Base-by-base conservation (phyloP, 2,797 vertebrate species). In the Aselliscus stoliczkanus region DNA sequence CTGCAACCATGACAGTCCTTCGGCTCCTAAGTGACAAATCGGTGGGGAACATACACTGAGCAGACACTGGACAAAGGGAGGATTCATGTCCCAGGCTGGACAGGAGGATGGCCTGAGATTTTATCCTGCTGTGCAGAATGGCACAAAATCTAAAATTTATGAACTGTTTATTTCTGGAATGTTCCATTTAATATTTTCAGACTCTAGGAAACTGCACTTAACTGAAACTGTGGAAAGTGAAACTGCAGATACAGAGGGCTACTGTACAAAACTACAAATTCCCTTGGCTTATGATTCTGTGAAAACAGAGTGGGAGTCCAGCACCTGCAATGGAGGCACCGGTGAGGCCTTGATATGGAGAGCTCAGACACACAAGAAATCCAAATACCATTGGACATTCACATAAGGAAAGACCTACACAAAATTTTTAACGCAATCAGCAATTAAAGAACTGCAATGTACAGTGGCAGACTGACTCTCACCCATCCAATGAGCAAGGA, bases 261-360 rank as follows among this genome's bases (percentile, higher is more conserved):
- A 23, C 75, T 0, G 14, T 9, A 4, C 39, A 0, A 0, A 14
- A n/a, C 1, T 0, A 44, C 13, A 5, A 44, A 2, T 20, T 18
- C 39, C 47, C 76, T 8, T 2, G 2, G 34, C 29, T n/a, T 17
- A 2, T 0, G 39, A 64, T 2, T 27, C 37, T 34, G n/a, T 4
- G 10, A 4, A 8, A 4, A 65, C 31, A 2, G 13, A 47, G 37
- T 0, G n/a, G 27, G 87, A 42, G 12, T 52, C 69, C 23, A 60
- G 52, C 1, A 17, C 23, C 20, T 20, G 9, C 1, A 8, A 11
- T 0, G 29, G n/a, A 77, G 18, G 17, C 47, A 47, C 47, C 12
- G 17, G 2, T 1, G 4, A 11, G 1, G 29, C 56, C 39, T 4
- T 15, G 47, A 39, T 14, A 14, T 0, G 65, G 34, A 37, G 20